Evolutionary conservation across 92 coral and sea anemone genomes (phyloP), one percentile per base, ranked within the genome.

Genomic region (Nematostella vectensis): DNA sequence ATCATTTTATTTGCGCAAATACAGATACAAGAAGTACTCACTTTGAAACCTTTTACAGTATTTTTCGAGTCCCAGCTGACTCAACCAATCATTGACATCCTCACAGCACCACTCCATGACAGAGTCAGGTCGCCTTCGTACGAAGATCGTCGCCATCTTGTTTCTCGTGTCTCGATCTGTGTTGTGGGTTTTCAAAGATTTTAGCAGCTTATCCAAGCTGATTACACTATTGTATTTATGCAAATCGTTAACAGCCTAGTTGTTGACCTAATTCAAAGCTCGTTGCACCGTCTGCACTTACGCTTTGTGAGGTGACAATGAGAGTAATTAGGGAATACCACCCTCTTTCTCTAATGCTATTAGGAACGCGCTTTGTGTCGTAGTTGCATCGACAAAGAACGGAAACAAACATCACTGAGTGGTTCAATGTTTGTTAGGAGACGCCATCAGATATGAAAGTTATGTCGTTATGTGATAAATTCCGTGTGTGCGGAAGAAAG

Each of bases 81-180:
- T 48, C 23, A 76, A 50, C 83, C 83, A 76, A 48, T 69, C 72
- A 24, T 31, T 27, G 19, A 76, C 77, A 23, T 76, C 63, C 22
- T 76, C 72, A 29, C 19, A 31, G 19, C 22, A 59, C 83, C 83
- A 76, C 36, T 57, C 68, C 70, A 76, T 56, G 9, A 76, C 77
- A 2, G 65, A 57, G 28, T 66, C 72, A 4, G 72, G 72, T 33
- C 63, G 54, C 45, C 63, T 55, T 55, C 72, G 31, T 11, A 66
- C 31, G 27, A 54, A 54, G 25, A 66, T 66, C 2, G 61, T 65
- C n/a, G 42, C 71, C 71, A 65, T 65, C 15, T 53, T 53, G 57
- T 9, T 28, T 17, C 0, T 9, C 25, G 12, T n/a, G 20, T n/a
- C 24, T 24, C 0, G 9, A 16, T 12, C 38, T 6, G 12, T 19